These are phyloP conservation scores for Spicauda simplicius DNA, from an alignment of 2,888 invertebrate genomes.

Conservation along the genomic window DNA sequence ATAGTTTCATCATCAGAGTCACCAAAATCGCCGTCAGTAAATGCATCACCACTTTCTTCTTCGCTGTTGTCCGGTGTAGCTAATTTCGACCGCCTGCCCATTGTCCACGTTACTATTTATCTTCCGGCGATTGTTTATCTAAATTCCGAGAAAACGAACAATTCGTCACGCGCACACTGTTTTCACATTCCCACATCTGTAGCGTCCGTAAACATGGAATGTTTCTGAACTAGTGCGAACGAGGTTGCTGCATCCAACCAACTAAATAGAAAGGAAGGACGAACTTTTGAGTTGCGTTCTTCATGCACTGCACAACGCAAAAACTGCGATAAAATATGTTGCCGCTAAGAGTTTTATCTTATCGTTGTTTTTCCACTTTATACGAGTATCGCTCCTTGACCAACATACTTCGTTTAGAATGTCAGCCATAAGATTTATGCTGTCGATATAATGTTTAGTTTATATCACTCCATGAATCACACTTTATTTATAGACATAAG, in stretches of 20 bases:
- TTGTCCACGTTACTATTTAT: conserved; percentile 49
- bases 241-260: conserved; percentile 51
- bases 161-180: conserved; percentile 50
- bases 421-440: conserved; percentile 41
- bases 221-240: conserved; percentile 48
- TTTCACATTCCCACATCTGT: conserved; percentile 60
- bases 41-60: conserved; percentile 74
- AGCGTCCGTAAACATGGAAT: conserved; percentile 43
- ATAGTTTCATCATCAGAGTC: conserved; percentile 71
- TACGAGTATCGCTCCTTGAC: conserved; percentile 57
- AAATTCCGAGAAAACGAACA: conserved; percentile 59
- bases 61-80: conserved; percentile 73
- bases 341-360: conserved; percentile 63
- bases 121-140: conserved; percentile 48
- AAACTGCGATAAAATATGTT: conserved; percentile 61
- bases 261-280: conserved; percentile 65
- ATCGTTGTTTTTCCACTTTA: conserved; percentile 72
- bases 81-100: conserved; percentile 66
- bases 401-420: conserved; percentile 61
- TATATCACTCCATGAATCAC: conserved; percentile 36
- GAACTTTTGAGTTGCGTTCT: conserved; percentile 58
- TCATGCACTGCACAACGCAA: conserved; percentile 57
- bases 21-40: conserved; percentile 77
- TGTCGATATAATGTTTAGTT: conserved; percentile 45
- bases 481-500: not conserved